Evolutionary conservation across 2,888 invertebrate species (phyloP).

Genomic region (Teleiodes luculella): DNA sequence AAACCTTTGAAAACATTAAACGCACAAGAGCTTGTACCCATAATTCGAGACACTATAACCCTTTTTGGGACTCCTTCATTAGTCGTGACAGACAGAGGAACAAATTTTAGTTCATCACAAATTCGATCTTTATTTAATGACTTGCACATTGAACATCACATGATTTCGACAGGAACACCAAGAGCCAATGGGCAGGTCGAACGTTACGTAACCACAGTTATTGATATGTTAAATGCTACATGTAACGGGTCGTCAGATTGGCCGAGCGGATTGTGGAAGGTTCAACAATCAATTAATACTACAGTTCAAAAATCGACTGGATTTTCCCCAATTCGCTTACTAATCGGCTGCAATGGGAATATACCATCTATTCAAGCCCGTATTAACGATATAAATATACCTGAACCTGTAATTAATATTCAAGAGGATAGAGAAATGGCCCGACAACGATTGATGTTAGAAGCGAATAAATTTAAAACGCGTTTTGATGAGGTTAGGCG

Average conservation of each 20-base stretch:
- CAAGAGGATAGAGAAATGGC: constrained; percentile 1
- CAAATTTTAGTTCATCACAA: constrained; percentile 21
- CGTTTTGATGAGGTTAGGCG: constrained; percentile 10
- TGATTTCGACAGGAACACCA: constrained; percentile 20
- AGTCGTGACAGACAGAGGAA: constrained; percentile 22
- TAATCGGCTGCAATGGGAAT: constrained; percentile 15
- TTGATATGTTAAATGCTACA: constrained; percentile 20
- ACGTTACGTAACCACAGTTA: constrained; percentile 21
- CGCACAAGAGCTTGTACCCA: constrained; percentile 23
- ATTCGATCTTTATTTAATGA: constrained; percentile 17
- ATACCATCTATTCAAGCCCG: constrained; percentile 14
- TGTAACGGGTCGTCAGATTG: constrained; percentile 22
- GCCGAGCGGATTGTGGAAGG: constrained; percentile 24
- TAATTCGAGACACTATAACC: constrained; percentile 27
- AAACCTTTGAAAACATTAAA: constrained; percentile 29
- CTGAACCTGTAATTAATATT: neutral
- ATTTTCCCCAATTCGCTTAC: constrained; percentile 14
- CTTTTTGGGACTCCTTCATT: constrained; percentile 21
- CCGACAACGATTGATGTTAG: neutral
- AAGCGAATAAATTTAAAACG: neutral
- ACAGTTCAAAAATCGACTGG: constrained; percentile 19
- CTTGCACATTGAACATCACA: constrained; percentile 20
- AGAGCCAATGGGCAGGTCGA: constrained; percentile 18
- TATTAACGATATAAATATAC: constrained; percentile 4
- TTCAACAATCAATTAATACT: constrained; percentile 19